Base-by-base conservation (phyloP, 1,140 invertebrate genomes). In the Drosophila trapezifrons region DNA sequence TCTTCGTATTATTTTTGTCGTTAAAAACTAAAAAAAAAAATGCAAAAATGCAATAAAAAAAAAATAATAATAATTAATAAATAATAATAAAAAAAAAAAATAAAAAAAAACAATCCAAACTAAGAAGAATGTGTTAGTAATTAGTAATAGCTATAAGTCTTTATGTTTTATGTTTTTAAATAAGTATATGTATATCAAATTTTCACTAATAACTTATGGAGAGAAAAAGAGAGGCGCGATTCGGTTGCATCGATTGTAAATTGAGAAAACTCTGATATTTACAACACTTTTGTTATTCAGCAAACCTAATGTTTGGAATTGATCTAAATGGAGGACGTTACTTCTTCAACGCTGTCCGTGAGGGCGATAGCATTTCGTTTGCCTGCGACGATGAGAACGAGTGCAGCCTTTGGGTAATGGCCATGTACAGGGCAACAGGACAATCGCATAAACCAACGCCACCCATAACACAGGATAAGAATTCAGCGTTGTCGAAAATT, bases 361-460 rank as follows among this genome's bases (percentile, higher is more conserved):
- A 99, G 93, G 98, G 98, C 45, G 99, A 99, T 92, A 98, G 97
- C 74, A 97, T 99, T 46, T 95, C 98, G 17, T 99, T 97, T 94
- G 99, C 98, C 1, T 98, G 98, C 80, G 98, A 99, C 80, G 99
- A 99, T 93, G 98, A 99, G 93, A 98, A 98, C 90, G 99, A 99
- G 90, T 97, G 98, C 80, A 98, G 99, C 90, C 93, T 99, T 54
- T 99, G 99, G 99, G 98, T 99, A 8, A 98, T 98, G 96, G 99
- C 99, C 0, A 95, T 99, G 94, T 99, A 99, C 91, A 93, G 99
- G 76, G 99, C 99, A 6, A 99, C 99, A 1, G 99, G 99, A 3
- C 99, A 99, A 92, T 97, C 98, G 22, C 98, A 99, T 92, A 99
- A 99, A 92, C 99, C 99, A 3, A 98, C 98, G 10, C 98, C 98